Percentiles rank a stretch among this genome's conserved stretches.
phyloP scores from a whole-genome alignment of 35 echinoderm and acorn worm species.

The Heliocidaris erythrogramma region DNA sequence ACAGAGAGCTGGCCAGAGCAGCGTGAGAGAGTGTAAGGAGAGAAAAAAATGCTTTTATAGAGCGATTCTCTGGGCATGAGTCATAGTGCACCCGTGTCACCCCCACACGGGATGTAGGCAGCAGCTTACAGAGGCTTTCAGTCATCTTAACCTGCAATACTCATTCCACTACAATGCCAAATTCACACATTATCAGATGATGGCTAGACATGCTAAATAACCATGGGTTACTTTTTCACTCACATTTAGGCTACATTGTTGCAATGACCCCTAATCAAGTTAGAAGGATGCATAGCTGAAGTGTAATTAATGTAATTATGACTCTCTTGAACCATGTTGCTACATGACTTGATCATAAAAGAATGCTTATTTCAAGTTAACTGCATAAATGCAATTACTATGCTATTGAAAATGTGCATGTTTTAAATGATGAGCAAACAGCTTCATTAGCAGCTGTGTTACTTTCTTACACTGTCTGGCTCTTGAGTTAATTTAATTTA shows the following conservation, averaged over 20 bases:
- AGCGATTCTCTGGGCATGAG: not conserved
- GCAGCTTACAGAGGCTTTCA: not conserved
- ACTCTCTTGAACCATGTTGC: not conserved
- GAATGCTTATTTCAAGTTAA: not conserved
- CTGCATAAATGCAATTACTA: not conserved
- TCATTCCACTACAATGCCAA: not conserved
- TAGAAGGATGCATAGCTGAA: not conserved
- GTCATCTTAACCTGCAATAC: not conserved
- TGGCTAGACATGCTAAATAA: conserved; percentile 17
- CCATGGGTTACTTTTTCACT: not conserved
- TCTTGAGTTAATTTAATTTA: not conserved
- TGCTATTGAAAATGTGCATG: not conserved
- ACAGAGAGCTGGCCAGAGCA: not conserved
- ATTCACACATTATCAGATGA: not conserved
- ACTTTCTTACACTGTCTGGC: not conserved
- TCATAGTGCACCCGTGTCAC: not conserved
- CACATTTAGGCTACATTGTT: not conserved
- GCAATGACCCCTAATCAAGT: not conserved
- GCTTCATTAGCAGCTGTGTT: not conserved
- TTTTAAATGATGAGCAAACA: not conserved
- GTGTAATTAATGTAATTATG: not conserved
- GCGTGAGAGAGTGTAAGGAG: not conserved
- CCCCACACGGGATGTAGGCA: not conserved
- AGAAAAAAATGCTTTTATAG: not conserved
- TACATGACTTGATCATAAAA: not conserved